Base-by-base conservation (phyloP, 2,113 vertebrate genomes). In the Orthonyx spaldingii region DNA sequence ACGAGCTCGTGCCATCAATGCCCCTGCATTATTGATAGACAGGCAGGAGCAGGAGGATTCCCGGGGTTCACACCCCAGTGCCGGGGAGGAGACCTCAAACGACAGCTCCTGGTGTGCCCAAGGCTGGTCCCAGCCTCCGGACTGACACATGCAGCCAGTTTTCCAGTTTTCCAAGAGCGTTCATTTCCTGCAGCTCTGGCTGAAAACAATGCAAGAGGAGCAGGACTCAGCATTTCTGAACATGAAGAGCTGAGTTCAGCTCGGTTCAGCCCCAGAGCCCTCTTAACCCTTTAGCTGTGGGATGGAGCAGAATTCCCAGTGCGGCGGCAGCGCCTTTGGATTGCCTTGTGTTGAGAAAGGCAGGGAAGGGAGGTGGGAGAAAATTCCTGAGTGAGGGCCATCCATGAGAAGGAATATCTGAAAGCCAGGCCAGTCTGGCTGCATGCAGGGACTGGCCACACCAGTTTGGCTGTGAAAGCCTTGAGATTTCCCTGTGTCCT, bases 191-290 rank as follows among this genome's bases (percentile, higher is more conserved):
- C 2, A 28, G 76, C 82, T n/a, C 63, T 50, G 53, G 60, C 91
- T 64, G 93, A n/a, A 94, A 95, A 96, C 93, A 96, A 92, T 84
- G 52, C 2, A 0, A 91, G 90, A 55, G 92, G 72, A 90, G 71
- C 90, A 77, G 75, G 68, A 5, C 92, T 96, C 96, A 95, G 96
- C 93, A 49, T 26, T 96, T 95, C 90, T 91, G 87, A 66, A 13
- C 89, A 49, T 7, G 16, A 91, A 96, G 71, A 19, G 63, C 93
- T 93, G 95, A 96, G 93, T 95, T 93, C 96, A 96, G 94, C 96
- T 91, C 50, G 49, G 96, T 46, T 77, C 92, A 78, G 55, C 64
- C 57, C 65, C 0, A 0, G 60, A 71, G 80, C 52, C 24, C 6
- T 9, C n/a, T 94, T 94, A 96, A 96, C 96, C 84, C 88, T 37